Conservation (phyloP, 2,888 invertebrate species). For the Chrysopilus asiliformis region DNA sequence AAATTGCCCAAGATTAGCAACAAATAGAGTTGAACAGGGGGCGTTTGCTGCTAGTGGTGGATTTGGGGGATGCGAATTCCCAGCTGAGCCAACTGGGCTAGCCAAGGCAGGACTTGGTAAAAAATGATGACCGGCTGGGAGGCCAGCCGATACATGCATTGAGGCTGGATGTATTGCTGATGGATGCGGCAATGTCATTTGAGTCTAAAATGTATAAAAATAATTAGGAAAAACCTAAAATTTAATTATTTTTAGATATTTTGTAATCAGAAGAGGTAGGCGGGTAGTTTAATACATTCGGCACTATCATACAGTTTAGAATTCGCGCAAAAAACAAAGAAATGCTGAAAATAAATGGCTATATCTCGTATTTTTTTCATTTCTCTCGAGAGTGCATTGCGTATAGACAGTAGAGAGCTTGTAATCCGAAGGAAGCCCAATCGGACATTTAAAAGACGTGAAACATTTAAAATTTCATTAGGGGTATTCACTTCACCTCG, state of each 20-base stretch:
- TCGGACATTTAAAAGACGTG: too few species aligned
- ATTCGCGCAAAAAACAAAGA: too few species aligned
- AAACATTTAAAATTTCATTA: too few species aligned
- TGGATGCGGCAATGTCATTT: conserved; percentile 41
- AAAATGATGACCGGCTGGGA: conserved; percentile 64
- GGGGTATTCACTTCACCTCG: too few species aligned
- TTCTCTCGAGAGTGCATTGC: too few species aligned
- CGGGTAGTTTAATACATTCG: not conserved
- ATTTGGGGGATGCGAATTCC: conserved; percentile 43
- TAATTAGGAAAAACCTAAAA: conserved; percentile 10
- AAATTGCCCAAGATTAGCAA: conserved; percentile 95
- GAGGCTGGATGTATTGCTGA: conserved; percentile 47
- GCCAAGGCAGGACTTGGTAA: conserved; percentile 87
- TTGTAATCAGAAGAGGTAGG: too few species aligned
- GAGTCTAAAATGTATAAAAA: conserved; percentile 38
- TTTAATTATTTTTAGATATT: conserved; percentile 2
- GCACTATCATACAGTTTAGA: not conserved
- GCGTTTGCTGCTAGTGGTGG: conserved; percentile 52
- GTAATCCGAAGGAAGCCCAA: too few species aligned
- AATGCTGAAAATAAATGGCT: too few species aligned
- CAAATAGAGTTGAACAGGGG: conserved; percentile 95
- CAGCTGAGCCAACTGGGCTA: conserved; percentile 66
- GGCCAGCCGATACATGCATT: conserved; percentile 47
- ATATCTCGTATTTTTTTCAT: too few species aligned
- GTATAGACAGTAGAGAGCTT: too few species aligned